These are phyloP conservation scores for Drosophila novamexicana DNA, from an alignment of 1,140 invertebrate species.

Conservation along the genomic window DNA sequence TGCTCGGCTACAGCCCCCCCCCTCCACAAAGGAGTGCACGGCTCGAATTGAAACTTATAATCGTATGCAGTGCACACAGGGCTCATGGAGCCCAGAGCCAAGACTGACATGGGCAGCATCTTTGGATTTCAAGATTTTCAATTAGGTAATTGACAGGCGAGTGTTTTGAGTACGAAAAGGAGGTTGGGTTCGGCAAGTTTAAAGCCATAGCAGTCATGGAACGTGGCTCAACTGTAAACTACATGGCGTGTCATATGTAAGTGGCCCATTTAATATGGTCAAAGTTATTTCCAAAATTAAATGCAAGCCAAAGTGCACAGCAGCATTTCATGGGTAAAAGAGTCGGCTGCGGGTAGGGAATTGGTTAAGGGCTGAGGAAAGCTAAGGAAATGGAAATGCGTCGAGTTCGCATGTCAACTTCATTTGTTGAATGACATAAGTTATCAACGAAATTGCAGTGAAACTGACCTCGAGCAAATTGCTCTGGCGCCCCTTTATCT, in stretches of 20 bases:
- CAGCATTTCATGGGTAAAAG: background rate
- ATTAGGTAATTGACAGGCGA: constrained; percentile 76
- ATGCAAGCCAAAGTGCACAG: constrained; percentile 52
- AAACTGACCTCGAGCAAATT: constrained; percentile 78
- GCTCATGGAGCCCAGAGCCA: constrained; percentile 22
- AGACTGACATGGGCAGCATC: constrained; percentile 46
- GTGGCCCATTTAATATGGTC: constrained; percentile 63
- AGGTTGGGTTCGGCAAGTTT: constrained; percentile 14
- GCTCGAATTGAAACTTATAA: constrained; percentile 57
- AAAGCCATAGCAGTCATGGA: constrained; percentile 40
- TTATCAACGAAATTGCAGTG: constrained; percentile 76
- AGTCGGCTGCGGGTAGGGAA: background rate
- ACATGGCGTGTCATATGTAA: constrained; percentile 48
- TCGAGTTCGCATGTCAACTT: constrained; percentile 68
- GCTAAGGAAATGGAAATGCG: constrained; percentile 23
- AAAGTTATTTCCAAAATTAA: constrained; percentile 73
- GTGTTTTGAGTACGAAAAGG: constrained; percentile 5
- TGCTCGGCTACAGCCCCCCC: background rate
- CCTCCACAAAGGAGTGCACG: background rate
- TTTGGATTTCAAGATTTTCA: constrained; percentile 60
- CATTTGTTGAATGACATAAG: constrained; percentile 81
- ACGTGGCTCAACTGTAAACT: constrained; percentile 58
- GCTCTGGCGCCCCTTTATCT: constrained; percentile 74
- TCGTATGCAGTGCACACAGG: constrained; percentile 61
- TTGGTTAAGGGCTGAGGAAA: background rate